Evolutionary conservation across 2,797 vertebrate species (phyloP), one percentile per base, ranked within the genome.

Genomic region (Naso thynnoides): DNA sequence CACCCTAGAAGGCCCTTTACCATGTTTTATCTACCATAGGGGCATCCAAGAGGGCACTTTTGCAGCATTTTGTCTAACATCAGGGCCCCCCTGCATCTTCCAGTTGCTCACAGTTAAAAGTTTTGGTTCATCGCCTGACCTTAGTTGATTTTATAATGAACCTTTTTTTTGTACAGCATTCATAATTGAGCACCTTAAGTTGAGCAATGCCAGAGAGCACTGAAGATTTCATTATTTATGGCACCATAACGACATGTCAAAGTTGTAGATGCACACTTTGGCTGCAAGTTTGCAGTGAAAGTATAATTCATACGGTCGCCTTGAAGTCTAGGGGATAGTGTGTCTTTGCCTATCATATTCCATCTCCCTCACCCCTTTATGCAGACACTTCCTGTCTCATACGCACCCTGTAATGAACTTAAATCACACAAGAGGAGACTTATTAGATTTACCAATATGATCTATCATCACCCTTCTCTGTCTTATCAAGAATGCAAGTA

Each of bases 361-460:
- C 50, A 55, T 70, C 65, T 61, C 38, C 54, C 31, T 58, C 52
- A n/a, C 18, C 67, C 41, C 18, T 67, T 86, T 80, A 76, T 31
- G 57, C 72, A 66, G 59, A 76, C 65, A 63, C 31, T 61, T 50
- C 45, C 48, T 82, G 73, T 76, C 74, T 48, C 73, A 76, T 52
- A 42, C 41, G 16, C 66, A 52, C 63, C 11, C 3, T 8, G 4
- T 88, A 81, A 88, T 85, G 26, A 82, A 86, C 79, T 74, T 74
- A 73, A 81, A 81, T 88, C 86, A 78, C 54, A 87, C 68, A 67
- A 84, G 79, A 57, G 48, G 61, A 62, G 79, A 71, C 69, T 66
- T 74, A 84, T 85, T 84, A 87, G 76, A 88, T 86, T 78, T 89
- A 85, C 82, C 82, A 64, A 50, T 61, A 50, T 70, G 77, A 84